Evolutionary conservation across 2,888 invertebrate genomes (phyloP).

Genomic region (Teleiodes luculella): DNA sequence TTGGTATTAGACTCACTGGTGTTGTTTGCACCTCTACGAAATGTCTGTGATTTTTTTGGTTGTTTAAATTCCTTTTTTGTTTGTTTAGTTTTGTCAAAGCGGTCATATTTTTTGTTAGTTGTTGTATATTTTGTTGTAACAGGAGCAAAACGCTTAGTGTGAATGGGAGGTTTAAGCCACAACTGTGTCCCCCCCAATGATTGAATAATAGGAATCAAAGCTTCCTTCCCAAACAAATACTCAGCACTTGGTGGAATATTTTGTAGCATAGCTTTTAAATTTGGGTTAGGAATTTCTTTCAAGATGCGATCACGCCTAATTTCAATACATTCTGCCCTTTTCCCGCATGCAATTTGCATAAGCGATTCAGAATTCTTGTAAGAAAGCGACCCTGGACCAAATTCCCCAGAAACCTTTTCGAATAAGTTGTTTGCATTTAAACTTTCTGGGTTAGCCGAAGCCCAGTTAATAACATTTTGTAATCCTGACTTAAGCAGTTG

Average conservation of each 20-base stretch:
- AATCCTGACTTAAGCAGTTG: not conserved
- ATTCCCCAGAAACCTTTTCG: conserved; percentile 11
- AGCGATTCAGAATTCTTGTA: conserved; percentile 12
- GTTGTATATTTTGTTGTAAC: not conserved
- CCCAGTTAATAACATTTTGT: conserved; percentile 4
- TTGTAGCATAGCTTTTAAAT: not conserved
- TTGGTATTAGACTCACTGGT: not conserved
- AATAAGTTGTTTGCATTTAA: conserved; percentile 7
- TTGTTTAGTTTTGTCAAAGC: not conserved
- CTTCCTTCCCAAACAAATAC: conserved; percentile 8
- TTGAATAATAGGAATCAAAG: conserved; percentile 2
- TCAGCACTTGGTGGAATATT: conserved; percentile 12
- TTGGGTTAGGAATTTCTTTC: conserved; percentile 14
- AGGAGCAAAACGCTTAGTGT: not conserved
- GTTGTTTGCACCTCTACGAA: not conserved
- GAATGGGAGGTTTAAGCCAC: not conserved
- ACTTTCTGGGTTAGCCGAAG: not conserved
- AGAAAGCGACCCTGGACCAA: conserved; percentile 13
- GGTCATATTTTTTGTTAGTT: not conserved
- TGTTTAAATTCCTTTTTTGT: not conserved
- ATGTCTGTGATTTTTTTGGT: not conserved
- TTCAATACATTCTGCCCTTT: conserved; percentile 20
- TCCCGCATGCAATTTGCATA: conserved; percentile 19
- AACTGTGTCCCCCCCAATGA: not conserved
- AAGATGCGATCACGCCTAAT: conserved; percentile 14